A percentile compares a stretch with the other conserved stretches of the same genome.
Conservation (phyloP, 2,888 invertebrate species). For the Gymnoscelis rufifasciata region DNA sequence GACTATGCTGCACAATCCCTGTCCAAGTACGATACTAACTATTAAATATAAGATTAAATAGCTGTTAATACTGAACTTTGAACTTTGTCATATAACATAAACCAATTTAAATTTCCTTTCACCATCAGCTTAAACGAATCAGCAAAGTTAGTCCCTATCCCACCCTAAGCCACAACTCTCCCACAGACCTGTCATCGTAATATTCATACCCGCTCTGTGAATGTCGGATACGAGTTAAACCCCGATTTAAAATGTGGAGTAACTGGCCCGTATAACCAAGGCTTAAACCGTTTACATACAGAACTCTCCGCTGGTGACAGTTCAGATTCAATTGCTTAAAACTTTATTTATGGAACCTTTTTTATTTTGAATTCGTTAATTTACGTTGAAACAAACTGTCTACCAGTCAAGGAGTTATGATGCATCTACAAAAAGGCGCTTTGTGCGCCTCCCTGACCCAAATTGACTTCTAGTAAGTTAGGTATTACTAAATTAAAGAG, state of each 20-base stretch:
- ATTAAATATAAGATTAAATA: no score
- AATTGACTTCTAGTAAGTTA: no score
- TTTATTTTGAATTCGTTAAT: no score
- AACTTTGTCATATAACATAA: no score
- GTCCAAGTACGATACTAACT: no score
- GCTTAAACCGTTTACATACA: slow-evolving; percentile 5
- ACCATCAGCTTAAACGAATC: not conserved
- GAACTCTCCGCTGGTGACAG: slow-evolving; percentile 13
- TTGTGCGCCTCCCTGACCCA: no score
- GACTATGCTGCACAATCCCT: no score
- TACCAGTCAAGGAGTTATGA: no score
- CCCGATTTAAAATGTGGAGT: slow-evolving; percentile 13
- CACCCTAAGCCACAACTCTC: not conserved
- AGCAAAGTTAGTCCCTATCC: not conserved
- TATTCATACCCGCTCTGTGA: slow-evolving; percentile 11
- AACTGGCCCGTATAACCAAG: slow-evolving; percentile 10
- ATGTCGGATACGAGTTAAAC: slow-evolving; percentile 11
- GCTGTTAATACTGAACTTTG: no score
- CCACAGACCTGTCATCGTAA: slow-evolving; percentile 10
- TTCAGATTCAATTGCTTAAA: not conserved
- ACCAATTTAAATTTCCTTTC: not conserved
- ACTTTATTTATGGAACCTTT: not conserved
- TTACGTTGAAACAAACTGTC: no score
- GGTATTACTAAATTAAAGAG: no score
- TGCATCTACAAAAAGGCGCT: no score